Evolutionary conservation across 1,140 invertebrate genomes (phyloP), one percentile per base, ranked within the genome.

Genomic region (Laupala kohalensis): DNA sequence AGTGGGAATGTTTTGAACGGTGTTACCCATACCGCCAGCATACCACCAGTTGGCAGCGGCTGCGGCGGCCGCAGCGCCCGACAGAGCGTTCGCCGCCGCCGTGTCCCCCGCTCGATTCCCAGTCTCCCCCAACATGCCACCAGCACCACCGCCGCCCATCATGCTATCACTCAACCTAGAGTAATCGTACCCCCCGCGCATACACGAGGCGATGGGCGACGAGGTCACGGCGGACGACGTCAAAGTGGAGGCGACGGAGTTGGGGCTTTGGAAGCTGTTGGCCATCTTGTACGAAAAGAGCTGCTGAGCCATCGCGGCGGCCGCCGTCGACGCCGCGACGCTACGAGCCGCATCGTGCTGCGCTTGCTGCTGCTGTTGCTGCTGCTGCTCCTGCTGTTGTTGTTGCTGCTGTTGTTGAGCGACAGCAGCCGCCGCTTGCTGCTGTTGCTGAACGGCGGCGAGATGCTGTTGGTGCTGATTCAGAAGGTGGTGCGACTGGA

Each of bases 281-380:
- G 70, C 70, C 90, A 92, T 91, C 84, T 92, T 92, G 82, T 92
- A 92, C 73, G 88, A 88, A 78, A 91, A 91, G 74, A 92, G 83
- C 79, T 92, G 90, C 78, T 91, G 90, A 69, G 87, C 86, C n/a
- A 83, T 80, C 65, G 84, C 81, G 29, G 87, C 86, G 19, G 83
- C 80, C 67, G 84, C 81, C 30, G 85, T 87, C 66, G 87, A 82
- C 86, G 84, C 77, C 69, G 84, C 85, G 75, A 83, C 85, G 82
- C 76, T 84, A 72, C 83, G 82, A 74, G 80, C 80, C 27, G 80
- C 81, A 63, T 83, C 78, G 72, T 81, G 81, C 74, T 81, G 81
- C 74, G 82, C 80, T 53, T 83, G 81, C 23, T 75, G 73, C 64
- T 76, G 75, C 71, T 79, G 79, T 72, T 81, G 79, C 28, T 83